Evolutionary conservation across 2,113 vertebrate genomes (phyloP).

Genomic region (Ailuropoda melanoleuca): DNA sequence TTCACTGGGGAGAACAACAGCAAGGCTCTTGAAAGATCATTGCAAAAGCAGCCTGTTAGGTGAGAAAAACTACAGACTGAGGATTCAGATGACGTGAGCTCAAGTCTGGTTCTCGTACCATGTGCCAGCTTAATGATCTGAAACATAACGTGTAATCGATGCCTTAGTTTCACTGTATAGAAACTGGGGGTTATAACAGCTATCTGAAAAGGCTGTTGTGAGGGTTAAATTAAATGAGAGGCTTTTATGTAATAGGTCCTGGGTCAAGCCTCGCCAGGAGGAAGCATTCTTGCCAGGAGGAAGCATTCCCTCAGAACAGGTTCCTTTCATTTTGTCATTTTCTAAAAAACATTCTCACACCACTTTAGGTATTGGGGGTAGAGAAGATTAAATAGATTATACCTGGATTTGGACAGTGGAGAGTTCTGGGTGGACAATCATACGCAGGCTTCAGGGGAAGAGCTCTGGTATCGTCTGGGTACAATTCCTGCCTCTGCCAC

Average conservation of each 20-base stretch:
- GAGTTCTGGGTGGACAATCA: background rate
- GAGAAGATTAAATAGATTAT: background rate
- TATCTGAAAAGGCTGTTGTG: background rate
- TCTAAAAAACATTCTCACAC: background rate
- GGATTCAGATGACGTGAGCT: background rate
- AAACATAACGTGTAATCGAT: background rate
- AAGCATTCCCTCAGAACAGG: background rate
- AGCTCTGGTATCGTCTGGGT: background rate
- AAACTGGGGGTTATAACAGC: background rate
- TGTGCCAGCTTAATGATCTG: background rate
- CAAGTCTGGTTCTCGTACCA: background rate
- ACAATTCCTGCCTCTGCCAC: background rate
- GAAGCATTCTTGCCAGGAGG: background rate
- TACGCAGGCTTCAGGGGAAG: background rate
- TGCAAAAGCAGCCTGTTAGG: background rate
- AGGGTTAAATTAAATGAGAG: constrained; percentile 21
- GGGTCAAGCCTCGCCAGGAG: background rate
- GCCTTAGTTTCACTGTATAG: background rate
- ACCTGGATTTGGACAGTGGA: background rate
- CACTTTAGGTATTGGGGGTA: background rate
- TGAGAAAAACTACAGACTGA: background rate
- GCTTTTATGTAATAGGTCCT: background rate
- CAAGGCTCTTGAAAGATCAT: background rate
- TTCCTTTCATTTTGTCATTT: constrained; percentile 2
- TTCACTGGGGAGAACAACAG: background rate